Evolutionary conservation across 2,888 invertebrate species (phyloP), one percentile per base, ranked within the genome.

Genomic region (Protonemura montana): DNA sequence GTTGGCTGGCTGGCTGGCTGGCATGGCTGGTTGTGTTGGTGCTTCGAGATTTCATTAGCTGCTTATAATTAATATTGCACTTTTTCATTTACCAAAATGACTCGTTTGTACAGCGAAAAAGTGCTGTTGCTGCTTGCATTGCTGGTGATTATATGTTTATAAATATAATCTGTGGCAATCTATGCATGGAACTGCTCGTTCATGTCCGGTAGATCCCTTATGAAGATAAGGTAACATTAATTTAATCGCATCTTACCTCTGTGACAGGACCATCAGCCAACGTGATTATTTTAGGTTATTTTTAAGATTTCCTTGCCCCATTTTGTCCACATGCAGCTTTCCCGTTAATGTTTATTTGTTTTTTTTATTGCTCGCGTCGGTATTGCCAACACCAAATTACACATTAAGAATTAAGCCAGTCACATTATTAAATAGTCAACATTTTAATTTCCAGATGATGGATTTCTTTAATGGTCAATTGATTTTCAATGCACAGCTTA

Each of bases 41-140:
- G 5, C 41, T 41, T 41, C 41, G 41, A 21, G 59, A 6, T 35
- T 10, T 3, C 35, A 35, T 35, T 35, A 35, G 35, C 7, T 3
- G 59, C 59, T 16, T 59, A 59, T 59, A 10, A 21, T 59, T 21
- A 59, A 59, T 16, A 59, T 21, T 59, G 59, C 21, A 21, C 59
- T 59, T 59, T 59, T 59, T 59, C 59, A 59, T 59, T 59, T 59
- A 16, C 59, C 59, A 59, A 59, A 59, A 59, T 59, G 59, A 59
- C 59, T 59, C 59, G 59, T 59, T 59, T 59, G 59, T 21, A 21
- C 1, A 59, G 3, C 59, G 59, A 16, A 21, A 21, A 35, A 10
- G 3, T 35, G 35, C 10, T 35, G 35, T 35, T 35, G 35, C 35
- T 35, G 35, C 35, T 21, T 7, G 16, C 59, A 21, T 59, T 59